These are phyloP conservation scores for Gallinago stenura DNA, from an alignment of 2,797 vertebrate species.

Conservation along the genomic window DNA sequence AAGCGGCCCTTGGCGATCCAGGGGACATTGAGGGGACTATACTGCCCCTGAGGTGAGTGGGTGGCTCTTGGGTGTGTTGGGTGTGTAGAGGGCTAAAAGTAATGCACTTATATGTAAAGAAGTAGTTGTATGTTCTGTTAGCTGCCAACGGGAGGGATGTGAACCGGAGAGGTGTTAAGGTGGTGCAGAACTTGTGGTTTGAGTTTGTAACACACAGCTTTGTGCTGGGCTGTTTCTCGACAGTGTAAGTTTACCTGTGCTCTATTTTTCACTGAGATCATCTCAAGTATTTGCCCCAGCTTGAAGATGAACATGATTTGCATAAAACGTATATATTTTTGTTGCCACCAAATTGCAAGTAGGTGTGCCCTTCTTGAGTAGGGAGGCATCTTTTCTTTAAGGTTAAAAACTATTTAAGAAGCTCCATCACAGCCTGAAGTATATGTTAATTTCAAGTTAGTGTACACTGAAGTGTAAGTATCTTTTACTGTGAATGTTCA, in stretches of 20 bases:
- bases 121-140: accelerated
- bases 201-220: accelerated
- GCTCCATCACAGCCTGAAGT: too few species aligned
- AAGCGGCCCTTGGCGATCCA: background rate
- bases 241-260: background rate
- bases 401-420: background rate
- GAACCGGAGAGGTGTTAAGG: background rate
- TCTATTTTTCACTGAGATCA: accelerated
- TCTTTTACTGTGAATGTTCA: background rate
- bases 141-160: accelerated
- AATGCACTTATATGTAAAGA: accelerated
- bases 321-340: accelerated
- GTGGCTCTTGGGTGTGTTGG: background rate
- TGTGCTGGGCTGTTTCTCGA: accelerated
- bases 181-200: accelerated
- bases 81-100: too few species aligned
- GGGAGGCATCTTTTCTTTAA: background rate
- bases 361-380: background rate
- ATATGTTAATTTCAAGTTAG: background rate
- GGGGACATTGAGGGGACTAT: background rate
- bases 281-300: background rate
- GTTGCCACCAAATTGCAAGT: accelerated
- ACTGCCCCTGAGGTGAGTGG: too few species aligned
- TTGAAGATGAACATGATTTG: background rate
- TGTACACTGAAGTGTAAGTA: background rate